Conservation (phyloP, 2,888 invertebrate genomes). For the Chelonus formosanus region DNA sequence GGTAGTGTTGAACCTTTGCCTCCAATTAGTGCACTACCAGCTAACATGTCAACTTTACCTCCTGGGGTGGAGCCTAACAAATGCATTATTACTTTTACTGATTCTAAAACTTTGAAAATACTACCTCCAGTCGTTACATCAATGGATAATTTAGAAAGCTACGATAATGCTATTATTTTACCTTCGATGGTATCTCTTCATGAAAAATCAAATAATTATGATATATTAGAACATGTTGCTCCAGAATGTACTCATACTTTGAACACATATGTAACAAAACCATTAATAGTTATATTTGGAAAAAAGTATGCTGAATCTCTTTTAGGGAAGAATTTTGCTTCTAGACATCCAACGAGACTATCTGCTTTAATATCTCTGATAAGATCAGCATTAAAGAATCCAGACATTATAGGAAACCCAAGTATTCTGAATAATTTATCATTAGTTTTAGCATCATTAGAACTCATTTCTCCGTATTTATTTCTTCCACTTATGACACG, state of each 20-base stretch:
- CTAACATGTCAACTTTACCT: conserved; percentile 9
- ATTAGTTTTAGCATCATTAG: conserved; percentile 31
- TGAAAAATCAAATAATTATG: background rate
- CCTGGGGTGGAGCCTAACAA: background rate
- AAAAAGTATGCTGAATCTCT: conserved; percentile 31
- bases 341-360: conserved; percentile 38
- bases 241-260: conserved; percentile 23
- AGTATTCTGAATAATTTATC: conserved; percentile 17
- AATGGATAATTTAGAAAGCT: background rate
- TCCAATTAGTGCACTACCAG: background rate
- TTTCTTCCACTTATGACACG: conserved; percentile 36
- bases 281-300: conserved; percentile 32
- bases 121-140: conserved; percentile 6
- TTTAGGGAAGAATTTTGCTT: conserved; percentile 26
- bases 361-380: conserved; percentile 37
- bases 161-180: conserved; percentile 4
- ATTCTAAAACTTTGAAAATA: background rate
- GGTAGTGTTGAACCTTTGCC: background rate
- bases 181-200: conserved; percentile 32
- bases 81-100: conserved; percentile 2
- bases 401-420: conserved; percentile 11
- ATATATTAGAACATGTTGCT: background rate
- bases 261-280: conserved; percentile 21
- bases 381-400: conserved; percentile 26
- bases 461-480: conserved; percentile 36